Evolutionary conservation across 2,797 vertebrate genomes (phyloP).

Genomic region (Sebastiscus tertius): DNA sequence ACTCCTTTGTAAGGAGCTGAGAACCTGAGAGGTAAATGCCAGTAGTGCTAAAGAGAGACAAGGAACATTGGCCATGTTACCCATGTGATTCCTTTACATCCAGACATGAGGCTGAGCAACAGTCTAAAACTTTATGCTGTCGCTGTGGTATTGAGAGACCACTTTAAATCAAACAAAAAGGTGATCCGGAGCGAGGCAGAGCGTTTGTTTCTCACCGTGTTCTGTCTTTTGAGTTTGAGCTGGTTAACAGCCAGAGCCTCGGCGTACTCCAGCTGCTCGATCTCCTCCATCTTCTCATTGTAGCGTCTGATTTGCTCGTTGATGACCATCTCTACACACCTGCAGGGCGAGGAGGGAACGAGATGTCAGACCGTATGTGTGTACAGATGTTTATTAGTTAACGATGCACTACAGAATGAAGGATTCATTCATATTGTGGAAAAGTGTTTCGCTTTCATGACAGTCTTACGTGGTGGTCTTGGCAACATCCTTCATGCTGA

Average conservation of each 20-base stretch:
- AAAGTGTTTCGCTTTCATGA: background rate
- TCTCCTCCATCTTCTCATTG: constrained; percentile 96
- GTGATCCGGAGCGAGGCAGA: background rate
- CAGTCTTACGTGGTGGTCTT: constrained; percentile 94
- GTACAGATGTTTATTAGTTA: background rate
- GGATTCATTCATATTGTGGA: background rate
- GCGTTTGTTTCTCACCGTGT: constrained; percentile 82
- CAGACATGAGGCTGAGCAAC: background rate
- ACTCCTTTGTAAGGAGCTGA: constrained; percentile 94
- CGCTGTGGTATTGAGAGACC: background rate
- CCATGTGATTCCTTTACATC: constrained; percentile 27
- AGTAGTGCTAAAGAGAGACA: constrained; percentile 88
- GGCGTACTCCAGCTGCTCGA: constrained; percentile 93
- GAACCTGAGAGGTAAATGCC: constrained; percentile 97
- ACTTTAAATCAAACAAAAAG: background rate
- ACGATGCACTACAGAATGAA: background rate
- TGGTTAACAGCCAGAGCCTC: constrained; percentile 91
- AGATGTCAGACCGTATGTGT: background rate
- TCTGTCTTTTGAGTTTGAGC: constrained; percentile 91
- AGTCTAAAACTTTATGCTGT: background rate
- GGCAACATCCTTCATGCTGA: constrained; percentile 98
- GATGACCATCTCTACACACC: constrained; percentile 96
- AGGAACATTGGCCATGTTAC: constrained; percentile 79
- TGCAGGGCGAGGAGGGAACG: constrained; percentile 46
- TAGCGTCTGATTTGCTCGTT: constrained; percentile 94